Conservation (phyloP, 2,797 vertebrate genomes). For the Peromyscus attwateri region DNA sequence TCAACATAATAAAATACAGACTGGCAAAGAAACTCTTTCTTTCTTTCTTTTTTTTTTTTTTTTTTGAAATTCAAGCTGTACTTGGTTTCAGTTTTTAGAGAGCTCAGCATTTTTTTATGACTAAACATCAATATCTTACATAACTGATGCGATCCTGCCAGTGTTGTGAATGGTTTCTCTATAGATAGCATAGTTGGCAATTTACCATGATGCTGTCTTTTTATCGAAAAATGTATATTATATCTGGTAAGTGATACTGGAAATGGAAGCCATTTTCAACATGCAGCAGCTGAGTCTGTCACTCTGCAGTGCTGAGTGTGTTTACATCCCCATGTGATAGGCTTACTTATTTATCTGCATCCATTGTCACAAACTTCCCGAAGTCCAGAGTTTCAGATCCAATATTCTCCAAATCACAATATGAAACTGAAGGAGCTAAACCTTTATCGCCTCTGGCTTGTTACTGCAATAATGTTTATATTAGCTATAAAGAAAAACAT, state of each 20-base stretch:
- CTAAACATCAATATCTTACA: background rate
- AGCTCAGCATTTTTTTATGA: constrained; percentile 15
- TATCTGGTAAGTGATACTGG: constrained; percentile 12
- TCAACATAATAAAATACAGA: constrained; percentile 31
- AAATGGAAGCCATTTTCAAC: constrained; percentile 17
- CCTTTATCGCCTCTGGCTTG: constrained; percentile 59
- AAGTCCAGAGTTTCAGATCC: constrained; percentile 54
- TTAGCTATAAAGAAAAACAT: constrained; percentile 14
- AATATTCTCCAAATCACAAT: constrained; percentile 69
- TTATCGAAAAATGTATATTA: constrained; percentile 48
- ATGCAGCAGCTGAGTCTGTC: background rate
- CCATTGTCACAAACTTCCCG: constrained; percentile 48
- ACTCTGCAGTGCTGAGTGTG: background rate
- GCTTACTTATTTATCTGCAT: constrained; percentile 54
- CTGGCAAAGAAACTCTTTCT: background rate
- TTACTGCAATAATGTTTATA: constrained; percentile 71
- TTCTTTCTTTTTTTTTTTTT: background rate
- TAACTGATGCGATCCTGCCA: constrained; percentile 26
- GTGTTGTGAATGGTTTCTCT: constrained; percentile 52
- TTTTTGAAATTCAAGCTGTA: background rate
- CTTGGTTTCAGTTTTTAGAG: constrained; percentile 17
- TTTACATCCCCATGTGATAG: constrained; percentile 31
- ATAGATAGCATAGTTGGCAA: constrained; percentile 10
- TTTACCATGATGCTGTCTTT: constrained; percentile 45
- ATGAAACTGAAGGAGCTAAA: constrained; percentile 69